Conservation (phyloP, 1,140 invertebrate species). For the Drosophila rhopaloa region DNA sequence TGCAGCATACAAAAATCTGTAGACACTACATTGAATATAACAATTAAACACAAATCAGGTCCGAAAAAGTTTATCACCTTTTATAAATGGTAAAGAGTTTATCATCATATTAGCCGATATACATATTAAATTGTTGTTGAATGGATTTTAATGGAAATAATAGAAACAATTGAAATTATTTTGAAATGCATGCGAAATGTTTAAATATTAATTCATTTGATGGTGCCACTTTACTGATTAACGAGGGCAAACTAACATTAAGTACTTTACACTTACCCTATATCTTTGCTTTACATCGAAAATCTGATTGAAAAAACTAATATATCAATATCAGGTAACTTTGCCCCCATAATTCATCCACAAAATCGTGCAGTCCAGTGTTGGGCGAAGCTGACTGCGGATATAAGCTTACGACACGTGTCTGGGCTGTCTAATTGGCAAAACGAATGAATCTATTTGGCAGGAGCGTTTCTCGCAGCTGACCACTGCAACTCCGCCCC, state of each 20-base stretch:
- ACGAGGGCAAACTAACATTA: too few relatives aligned
- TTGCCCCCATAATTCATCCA: neutral
- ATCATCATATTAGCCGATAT: too few relatives aligned
- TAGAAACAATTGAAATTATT: too few relatives aligned
- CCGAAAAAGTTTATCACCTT: neutral
- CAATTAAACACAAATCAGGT: neutral
- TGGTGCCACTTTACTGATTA: too few relatives aligned
- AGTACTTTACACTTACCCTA: too few relatives aligned
- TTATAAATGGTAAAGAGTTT: too few relatives aligned
- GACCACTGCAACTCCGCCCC: constrained; percentile 26
- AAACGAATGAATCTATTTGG: constrained; percentile 69
- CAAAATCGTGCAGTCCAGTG: constrained; percentile 8
- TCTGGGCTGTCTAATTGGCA: constrained; percentile 80
- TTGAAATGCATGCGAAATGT: neutral
- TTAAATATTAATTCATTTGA: neutral
- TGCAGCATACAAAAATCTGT: neutral
- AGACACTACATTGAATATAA: neutral
- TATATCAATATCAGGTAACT: constrained; percentile 7
- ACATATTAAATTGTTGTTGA: too few relatives aligned
- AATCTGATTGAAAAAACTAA: neutral
- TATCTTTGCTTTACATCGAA: too few relatives aligned
- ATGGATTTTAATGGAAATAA: too few relatives aligned
- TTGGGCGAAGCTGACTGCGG: constrained; percentile 47
- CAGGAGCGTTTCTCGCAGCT: constrained; percentile 26
- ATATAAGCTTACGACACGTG: constrained; percentile 80